phyloP scores from a whole-genome alignment of 2,797 vertebrate genomes.

The Malacoctenus gilli region DNA sequence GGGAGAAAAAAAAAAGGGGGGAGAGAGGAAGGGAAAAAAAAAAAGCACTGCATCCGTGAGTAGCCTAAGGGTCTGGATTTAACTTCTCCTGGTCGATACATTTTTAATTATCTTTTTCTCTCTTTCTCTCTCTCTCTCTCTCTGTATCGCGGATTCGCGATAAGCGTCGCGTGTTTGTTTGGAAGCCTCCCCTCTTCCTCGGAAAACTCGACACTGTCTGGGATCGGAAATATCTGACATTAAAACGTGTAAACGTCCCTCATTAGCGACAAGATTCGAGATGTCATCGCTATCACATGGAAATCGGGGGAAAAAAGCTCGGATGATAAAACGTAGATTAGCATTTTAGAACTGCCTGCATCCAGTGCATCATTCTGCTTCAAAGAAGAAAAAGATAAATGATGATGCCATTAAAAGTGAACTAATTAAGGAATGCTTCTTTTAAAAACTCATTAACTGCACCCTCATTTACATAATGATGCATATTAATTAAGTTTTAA shows the following conservation, averaged over 20 bases:
- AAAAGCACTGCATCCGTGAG: constrained; percentile 56
- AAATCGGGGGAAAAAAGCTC: constrained; percentile 91
- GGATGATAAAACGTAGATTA: constrained; percentile 90
- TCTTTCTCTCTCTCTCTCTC: background rate
- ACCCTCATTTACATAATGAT: constrained; percentile 99
- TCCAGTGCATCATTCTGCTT: constrained; percentile 97
- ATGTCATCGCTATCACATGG: constrained; percentile 83
- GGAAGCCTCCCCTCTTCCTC: constrained; percentile 17
- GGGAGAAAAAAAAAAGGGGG: constrained; percentile 22
- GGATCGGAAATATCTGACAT: constrained; percentile 77
- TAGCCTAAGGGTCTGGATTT: constrained; percentile 65
- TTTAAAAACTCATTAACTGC: constrained; percentile 99
- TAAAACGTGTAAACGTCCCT: constrained; percentile 84
- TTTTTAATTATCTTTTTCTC: constrained; percentile 69
- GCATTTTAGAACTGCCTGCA: constrained; percentile 94
- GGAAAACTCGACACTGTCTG: constrained; percentile 42
- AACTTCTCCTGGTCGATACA: constrained; percentile 62
- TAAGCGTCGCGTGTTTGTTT: constrained; percentile 60
- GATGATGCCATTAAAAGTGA: constrained; percentile 99
- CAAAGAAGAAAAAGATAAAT: constrained; percentile 99
- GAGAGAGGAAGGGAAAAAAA: too few species aligned
- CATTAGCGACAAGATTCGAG: constrained; percentile 78
- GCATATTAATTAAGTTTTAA: constrained; percentile 99
- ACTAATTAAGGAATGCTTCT: constrained; percentile 99
- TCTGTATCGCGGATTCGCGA: constrained; percentile 47